A percentile compares a stretch with the other conserved stretches of the same genome.
phyloP scores from a whole-genome alignment of 2,113 vertebrate genomes.

The Syngnathus scovelli region DNA sequence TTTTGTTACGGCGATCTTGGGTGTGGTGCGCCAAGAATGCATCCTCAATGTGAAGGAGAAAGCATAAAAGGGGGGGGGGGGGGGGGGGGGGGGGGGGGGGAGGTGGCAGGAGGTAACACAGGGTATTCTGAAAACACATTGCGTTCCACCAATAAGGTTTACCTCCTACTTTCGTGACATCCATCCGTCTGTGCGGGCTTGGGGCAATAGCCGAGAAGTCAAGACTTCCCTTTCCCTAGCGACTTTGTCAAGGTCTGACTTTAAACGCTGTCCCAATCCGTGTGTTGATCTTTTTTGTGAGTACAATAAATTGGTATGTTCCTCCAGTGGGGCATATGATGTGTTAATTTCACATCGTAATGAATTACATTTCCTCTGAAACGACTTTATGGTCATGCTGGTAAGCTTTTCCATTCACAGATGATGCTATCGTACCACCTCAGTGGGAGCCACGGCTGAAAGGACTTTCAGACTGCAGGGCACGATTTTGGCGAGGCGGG shows the following conservation, averaged over 20 bases:
- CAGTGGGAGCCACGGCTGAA: constrained; percentile 30
- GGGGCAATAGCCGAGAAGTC: not conserved
- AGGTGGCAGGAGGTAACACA: not conserved
- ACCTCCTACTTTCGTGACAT: not conserved
- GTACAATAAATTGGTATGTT: not conserved
- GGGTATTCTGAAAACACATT: constrained; percentile 12
- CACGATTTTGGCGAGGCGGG: constrained; percentile 34
- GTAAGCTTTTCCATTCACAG: constrained; percentile 2
- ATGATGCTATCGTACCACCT: constrained; percentile 29
- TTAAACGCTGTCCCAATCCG: too few species aligned
- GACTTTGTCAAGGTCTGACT: not conserved
- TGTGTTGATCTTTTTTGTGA: not conserved
- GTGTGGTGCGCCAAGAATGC: constrained; percentile 82
- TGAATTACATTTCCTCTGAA: not conserved
- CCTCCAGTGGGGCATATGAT: constrained; percentile 7
- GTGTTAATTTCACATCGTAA: constrained; percentile 4
- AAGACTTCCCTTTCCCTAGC: not conserved
- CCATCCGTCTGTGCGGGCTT: not conserved
- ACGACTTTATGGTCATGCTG: constrained; percentile 33
- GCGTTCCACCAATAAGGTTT: not conserved
- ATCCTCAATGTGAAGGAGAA: constrained; percentile 57
- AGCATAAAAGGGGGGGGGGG: too few species aligned
- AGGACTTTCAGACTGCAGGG: constrained; percentile 52
- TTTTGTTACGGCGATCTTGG: constrained; percentile 93
- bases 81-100: constrained; percentile 15